Base-by-base conservation (phyloP, 2,113 vertebrate species). In the Cephalopholis sonnerati region DNA sequence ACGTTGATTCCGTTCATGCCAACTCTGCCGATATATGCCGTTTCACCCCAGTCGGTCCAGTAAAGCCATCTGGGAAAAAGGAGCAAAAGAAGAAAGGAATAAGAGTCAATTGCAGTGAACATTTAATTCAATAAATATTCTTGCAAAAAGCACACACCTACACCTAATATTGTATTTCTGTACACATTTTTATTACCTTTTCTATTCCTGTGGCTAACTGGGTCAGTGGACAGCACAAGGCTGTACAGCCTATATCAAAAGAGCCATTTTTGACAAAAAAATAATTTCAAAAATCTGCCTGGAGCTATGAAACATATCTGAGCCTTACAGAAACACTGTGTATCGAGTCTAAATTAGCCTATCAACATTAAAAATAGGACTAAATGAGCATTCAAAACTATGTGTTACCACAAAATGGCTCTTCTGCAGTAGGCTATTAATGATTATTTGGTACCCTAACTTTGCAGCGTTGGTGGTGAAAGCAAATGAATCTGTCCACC, bases 21-120 rank as follows among this genome's bases (percentile, higher is more conserved):
- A 44, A 55, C 87, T 79, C 94, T 91, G 81, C 93, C 94, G 2
- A 95, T 93, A 71, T 92, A 95, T 4, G 94, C 90, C 0, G 18
- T 22, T 51, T 94, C 89, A 0, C 69, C 92, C 94, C 92, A 94
- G 76, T 95, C 93, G 0, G 94, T 95, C 94, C 94, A 95, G 76
- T 95, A 95, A 61, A 95, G 78, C 93, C 93, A 95, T 48, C 94
- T 95, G 79, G 6, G 54, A 5, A 48, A 25, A 50, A 25, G 39
- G 17, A 62, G 16, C 11, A 32, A 4, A 8, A 5, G 7, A 67
- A 18, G 57, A 25, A 11, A 55, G n/a, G 24, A 27, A 1, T 5
- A 50, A 20, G 7, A 76, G 7, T 46, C 3, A 41, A 53, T n/a
- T 55, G 15, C 11, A 3, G 4, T 16, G 5, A 5, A 76, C 39